Base-by-base conservation (phyloP, 2,797 vertebrate genomes). In the Parauchenoglanis punctatus region DNA sequence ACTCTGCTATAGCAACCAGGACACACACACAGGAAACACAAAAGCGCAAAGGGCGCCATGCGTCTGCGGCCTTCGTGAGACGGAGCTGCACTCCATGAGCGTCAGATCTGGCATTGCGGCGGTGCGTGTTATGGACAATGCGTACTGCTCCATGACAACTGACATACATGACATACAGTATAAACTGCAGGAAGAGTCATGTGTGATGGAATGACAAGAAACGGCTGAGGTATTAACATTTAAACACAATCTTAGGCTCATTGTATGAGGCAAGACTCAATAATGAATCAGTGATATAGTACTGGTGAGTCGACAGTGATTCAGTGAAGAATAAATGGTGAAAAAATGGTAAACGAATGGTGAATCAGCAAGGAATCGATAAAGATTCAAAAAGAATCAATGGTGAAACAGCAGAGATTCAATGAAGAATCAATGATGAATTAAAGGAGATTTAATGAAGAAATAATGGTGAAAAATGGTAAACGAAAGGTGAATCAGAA, bases 1-100 rank as follows among this genome's bases (percentile, higher is more conserved):
- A 61, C 40, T 89, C 67, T 89, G 88, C 85, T 91, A 78, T 89
- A 85, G 87, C 88, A 86, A 91, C 88, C 78, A 40, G 20, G 76
- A 82, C 70, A 61, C 63, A 76, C 31, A 31, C 12, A 35, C 8
- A 56, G 44, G 28, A 70, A 65, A 88, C 70, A 90, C 67, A 87
- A 61, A 82, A 4, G 7, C 20, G 63, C 75, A 84, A 70, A 87
- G 67, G 72, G 54, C 68, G 13, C 49, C 31, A 7, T 15, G 20
- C n/a, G 67, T 86, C 28, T 78, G 56, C 40, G 28, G 31, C 13
- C 61, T 84, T 76, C 0, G 1, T 25, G 73, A 84, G 52, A 65
- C 20, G 6, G 13, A n/a, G 56, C 31, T 35, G 46, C 58, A 0
- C n/a, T 18, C 23, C 68, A 54, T 7, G 63, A 31, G 72, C 54